Percentiles rank a stretch among this genome's conserved stretches.
phyloP scores from a whole-genome alignment of 2,113 vertebrate genomes.

The Stomatorhinus ivindoensis region DNA sequence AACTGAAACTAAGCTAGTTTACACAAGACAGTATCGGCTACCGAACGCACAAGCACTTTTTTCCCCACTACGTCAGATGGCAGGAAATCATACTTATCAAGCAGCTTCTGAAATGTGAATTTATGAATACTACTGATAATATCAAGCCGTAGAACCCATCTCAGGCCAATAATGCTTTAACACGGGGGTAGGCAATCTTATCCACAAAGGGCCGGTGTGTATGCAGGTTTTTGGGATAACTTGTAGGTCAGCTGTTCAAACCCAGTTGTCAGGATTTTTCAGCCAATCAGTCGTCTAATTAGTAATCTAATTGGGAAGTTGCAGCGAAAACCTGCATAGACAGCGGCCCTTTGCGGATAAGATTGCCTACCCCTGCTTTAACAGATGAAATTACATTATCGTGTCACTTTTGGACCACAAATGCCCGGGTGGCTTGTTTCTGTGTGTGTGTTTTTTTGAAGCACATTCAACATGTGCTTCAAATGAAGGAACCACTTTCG shows the following conservation, averaged over 20 bases:
- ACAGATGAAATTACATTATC: conserved; percentile 11
- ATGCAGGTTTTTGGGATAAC: too few relatives aligned
- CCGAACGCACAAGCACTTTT: background rate
- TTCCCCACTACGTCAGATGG: background rate
- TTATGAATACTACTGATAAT: background rate
- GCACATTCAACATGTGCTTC: conserved; percentile 41
- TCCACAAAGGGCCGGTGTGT: too few relatives aligned
- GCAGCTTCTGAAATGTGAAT: background rate
- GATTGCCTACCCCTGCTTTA: too few relatives aligned
- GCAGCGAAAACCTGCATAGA: too few relatives aligned
- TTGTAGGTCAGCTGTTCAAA: too few relatives aligned
- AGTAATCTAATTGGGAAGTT: too few relatives aligned
- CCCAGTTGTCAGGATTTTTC: too few relatives aligned
- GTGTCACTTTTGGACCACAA: conserved; percentile 2
- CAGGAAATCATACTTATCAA: background rate
- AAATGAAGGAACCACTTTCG: conserved; percentile 23
- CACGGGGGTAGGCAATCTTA: too few relatives aligned
- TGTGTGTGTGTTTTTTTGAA: background rate
- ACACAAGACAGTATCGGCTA: background rate
- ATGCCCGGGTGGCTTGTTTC: background rate
- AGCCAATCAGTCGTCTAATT: too few relatives aligned
- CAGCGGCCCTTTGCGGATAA: too few relatives aligned
- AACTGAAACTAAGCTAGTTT: background rate
- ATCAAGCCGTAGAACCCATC: background rate
- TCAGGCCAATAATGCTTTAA: too few relatives aligned